Conservation (phyloP, 1,140 invertebrate genomes). For the Rhizoglyphus robini region DNA sequence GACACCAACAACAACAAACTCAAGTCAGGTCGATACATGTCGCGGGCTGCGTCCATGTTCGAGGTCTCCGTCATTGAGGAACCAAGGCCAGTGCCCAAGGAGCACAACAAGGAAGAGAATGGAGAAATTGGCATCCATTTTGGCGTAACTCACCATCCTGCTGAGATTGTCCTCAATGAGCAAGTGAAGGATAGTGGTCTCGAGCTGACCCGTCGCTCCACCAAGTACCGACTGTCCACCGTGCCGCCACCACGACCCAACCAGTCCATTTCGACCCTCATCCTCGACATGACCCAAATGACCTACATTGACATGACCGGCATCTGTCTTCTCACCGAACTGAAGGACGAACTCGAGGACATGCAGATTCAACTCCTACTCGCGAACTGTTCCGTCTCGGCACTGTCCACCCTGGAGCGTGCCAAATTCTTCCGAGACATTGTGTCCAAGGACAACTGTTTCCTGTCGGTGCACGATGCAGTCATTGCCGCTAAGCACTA, state of each 20-base stretch:
- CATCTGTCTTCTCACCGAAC: not conserved
- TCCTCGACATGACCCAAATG: not conserved
- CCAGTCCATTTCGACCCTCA: not conserved
- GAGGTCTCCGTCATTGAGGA: not conserved
- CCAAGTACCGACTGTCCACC: too few relatives aligned
- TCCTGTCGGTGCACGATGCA: constrained; percentile 6
- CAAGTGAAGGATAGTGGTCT: too few relatives aligned
- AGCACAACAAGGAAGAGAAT: not conserved
- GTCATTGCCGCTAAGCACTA: constrained; percentile 4
- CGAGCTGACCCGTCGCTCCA: too few relatives aligned
- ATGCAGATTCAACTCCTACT: not conserved
- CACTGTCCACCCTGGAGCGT: not conserved
- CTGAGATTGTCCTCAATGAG: not conserved
- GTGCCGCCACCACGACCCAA: too few relatives aligned
- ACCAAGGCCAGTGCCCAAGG: not conserved
- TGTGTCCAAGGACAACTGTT: not conserved
- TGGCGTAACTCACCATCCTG: not conserved
- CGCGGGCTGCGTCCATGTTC: not conserved
- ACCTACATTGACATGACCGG: not conserved
- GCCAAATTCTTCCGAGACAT: not conserved
- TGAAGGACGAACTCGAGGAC: not conserved
- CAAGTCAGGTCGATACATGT: too few relatives aligned
- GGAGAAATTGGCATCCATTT: not conserved
- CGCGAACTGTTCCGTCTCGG: not conserved
- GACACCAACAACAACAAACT: not conserved